Percentiles rank a stretch among this genome's conserved stretches.
Evolutionary conservation across 2,888 invertebrate genomes (phyloP).

Genomic region (Cheilosia vernalis): DNA sequence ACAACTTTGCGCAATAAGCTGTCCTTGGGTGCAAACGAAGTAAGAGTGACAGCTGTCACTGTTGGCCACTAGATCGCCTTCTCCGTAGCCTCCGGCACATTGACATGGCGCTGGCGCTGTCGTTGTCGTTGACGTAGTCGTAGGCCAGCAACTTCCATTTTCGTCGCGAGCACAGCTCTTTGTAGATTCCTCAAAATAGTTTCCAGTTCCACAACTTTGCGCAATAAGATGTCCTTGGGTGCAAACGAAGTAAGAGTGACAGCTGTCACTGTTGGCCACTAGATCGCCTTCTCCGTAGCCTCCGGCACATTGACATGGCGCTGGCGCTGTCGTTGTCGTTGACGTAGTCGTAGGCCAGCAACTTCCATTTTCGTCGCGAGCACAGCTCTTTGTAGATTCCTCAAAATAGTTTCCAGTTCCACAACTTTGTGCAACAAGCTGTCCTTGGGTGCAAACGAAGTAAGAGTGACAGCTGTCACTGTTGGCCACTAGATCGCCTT

Average conservation of each 20-base stretch:
- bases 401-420: conserved; percentile 42
- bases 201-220: conserved; percentile 77
- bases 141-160: conserved; percentile 47
- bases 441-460: conserved; percentile 26
- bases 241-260: conserved; percentile 76
- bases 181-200: conserved; percentile 75
- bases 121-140: conserved; percentile 18
- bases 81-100: conserved; percentile 44
- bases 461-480: conserved; percentile 8
- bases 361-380: not conserved
- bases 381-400: not conserved
- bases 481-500: conserved; percentile 22
- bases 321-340: conserved; percentile 14
- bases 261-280: conserved; percentile 76
- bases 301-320: conserved; percentile 18
- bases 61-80: conserved; percentile 38
- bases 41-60: conserved; percentile 10
- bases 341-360: conserved; percentile 51
- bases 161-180: conserved; percentile 76
- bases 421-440: conserved; percentile 5
- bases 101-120: not conserved
- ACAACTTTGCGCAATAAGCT: too few relatives aligned
- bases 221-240: conserved; percentile 73
- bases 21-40: too few relatives aligned
- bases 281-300: conserved; percentile 76